Percentiles rank a stretch among this genome's conserved stretches.
Conservation (phyloP, 1,140 invertebrate genomes). For the Venustaconcha ellipsiformis region DNA sequence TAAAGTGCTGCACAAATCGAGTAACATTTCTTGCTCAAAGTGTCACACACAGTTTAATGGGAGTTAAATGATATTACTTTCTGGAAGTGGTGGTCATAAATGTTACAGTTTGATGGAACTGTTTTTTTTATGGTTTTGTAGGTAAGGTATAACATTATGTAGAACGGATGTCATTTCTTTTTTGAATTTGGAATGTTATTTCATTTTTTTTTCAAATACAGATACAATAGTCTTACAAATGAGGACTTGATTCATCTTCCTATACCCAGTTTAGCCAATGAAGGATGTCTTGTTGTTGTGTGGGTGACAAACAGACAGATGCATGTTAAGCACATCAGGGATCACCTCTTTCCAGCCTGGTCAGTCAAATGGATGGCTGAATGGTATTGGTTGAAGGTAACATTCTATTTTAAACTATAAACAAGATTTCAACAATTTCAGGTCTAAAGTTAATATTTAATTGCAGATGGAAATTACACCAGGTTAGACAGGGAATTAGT, state of each 20-base stretch:
- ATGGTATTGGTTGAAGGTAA: slow-evolving; percentile 92
- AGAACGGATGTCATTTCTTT: too few relatives aligned
- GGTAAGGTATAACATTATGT: too few relatives aligned
- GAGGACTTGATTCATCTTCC: slow-evolving; percentile 77
- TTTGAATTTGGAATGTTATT: too few relatives aligned
- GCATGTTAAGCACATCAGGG: slow-evolving; percentile 78
- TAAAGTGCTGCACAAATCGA: too few relatives aligned
- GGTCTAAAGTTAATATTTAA: neutral
- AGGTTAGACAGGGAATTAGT: too few relatives aligned
- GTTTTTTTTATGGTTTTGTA: too few relatives aligned
- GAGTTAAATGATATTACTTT: too few relatives aligned
- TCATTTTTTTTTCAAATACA: too few relatives aligned
- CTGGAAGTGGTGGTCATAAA: too few relatives aligned
- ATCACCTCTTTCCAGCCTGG: slow-evolving; percentile 83
- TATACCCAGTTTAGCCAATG: slow-evolving; percentile 23
- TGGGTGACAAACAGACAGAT: slow-evolving; percentile 66
- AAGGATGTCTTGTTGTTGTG: slow-evolving; percentile 43
- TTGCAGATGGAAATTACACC: neutral
- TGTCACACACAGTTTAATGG: too few relatives aligned
- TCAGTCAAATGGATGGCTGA: slow-evolving; percentile 77
- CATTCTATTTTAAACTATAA: neutral
- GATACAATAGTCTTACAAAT: slow-evolving; percentile 83
- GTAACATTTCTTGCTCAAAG: too few relatives aligned
- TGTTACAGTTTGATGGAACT: too few relatives aligned
- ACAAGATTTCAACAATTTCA: neutral